Conservation (phyloP, 1,140 invertebrate species). For the Drosophila seguyi region DNA sequence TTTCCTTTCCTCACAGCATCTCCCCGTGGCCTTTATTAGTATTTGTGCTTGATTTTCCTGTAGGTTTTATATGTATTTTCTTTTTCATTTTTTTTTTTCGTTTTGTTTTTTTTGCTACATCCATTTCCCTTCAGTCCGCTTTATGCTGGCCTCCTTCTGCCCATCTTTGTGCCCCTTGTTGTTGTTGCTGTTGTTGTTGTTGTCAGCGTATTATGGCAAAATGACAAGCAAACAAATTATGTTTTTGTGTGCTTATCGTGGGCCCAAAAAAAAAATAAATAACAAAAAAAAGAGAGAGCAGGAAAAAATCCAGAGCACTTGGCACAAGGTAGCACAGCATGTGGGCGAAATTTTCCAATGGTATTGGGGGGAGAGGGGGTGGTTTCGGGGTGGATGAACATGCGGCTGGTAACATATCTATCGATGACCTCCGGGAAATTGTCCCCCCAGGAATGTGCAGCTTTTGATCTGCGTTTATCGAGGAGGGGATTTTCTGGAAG, state of each 20-base stretch:
- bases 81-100: neutral
- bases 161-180: constrained; percentile 39
- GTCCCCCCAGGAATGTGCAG: neutral
- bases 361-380: too few species aligned
- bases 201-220: constrained; percentile 70
- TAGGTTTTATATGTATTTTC: constrained; percentile 5
- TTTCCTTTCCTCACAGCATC: constrained; percentile 35
- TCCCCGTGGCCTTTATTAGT: constrained; percentile 45
- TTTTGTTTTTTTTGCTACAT: constrained; percentile 3
- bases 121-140: constrained; percentile 17
- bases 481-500: neutral
- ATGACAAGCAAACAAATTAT: constrained; percentile 82
- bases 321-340: constrained; percentile 47
- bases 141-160: constrained; percentile 8
- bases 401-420: constrained; percentile 48
- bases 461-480: neutral
- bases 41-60: constrained; percentile 60
- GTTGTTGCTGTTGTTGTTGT: constrained; percentile 56
- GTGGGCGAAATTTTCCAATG: constrained; percentile 2
- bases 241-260: constrained; percentile 76
- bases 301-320: constrained; percentile 50
- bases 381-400: constrained; percentile 33
- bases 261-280: constrained; percentile 38
- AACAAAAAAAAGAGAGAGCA: constrained; percentile 7
- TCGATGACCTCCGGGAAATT: constrained; percentile 24